Evolutionary conservation across 1,140 invertebrate genomes (phyloP).

Genomic region (Tetragnatha versicolor): DNA sequence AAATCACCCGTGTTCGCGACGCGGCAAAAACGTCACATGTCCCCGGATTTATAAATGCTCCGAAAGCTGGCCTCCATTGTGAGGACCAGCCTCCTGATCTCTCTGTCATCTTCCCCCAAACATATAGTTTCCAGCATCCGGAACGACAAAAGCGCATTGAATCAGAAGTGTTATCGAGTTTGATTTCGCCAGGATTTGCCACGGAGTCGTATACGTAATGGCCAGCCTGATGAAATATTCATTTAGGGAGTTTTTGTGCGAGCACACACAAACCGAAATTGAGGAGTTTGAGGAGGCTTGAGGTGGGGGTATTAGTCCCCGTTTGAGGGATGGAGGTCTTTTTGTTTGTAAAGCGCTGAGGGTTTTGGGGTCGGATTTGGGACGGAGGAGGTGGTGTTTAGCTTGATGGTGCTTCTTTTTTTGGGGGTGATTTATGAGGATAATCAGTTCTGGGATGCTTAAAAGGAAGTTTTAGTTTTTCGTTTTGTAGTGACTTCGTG

Average conservation of each 20-base stretch:
- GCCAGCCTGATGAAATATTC: conserved; percentile 3
- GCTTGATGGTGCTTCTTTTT: background rate
- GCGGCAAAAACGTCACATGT: background rate
- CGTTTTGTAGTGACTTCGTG: no score
- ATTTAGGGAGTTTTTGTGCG: background rate
- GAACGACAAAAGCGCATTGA: conserved; percentile 1
- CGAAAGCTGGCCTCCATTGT: background rate
- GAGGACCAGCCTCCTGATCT: background rate
- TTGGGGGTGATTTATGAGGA: background rate
- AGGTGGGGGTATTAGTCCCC: background rate
- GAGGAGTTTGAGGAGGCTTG: background rate
- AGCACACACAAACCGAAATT: no score
- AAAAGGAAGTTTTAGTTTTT: no score
- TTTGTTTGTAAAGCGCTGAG: background rate
- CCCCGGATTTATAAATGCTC: conserved; percentile 1
- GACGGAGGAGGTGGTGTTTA: no score
- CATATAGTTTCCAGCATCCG: conserved; percentile 2
- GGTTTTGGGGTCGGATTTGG: no score
- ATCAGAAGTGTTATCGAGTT: background rate
- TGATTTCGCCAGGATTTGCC: background rate
- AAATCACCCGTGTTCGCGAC: conserved; percentile 2
- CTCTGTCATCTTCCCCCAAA: background rate
- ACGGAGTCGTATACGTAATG: background rate
- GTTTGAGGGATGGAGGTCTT: background rate
- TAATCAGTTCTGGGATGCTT: no score